phyloP scores from a whole-genome alignment of 2,797 vertebrate species.

The Squalus acanthias region DNA sequence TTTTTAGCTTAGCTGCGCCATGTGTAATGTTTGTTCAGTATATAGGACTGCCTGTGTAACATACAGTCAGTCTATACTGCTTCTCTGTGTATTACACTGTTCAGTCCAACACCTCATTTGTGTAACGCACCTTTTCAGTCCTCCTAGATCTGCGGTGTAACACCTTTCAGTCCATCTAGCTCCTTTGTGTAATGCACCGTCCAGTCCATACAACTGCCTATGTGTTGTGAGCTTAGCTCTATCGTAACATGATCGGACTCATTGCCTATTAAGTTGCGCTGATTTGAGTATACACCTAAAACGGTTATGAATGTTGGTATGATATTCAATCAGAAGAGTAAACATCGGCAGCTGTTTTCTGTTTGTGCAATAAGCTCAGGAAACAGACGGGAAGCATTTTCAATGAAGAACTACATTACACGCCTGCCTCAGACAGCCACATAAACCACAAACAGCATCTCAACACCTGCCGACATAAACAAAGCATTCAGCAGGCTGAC shows the following conservation, averaged over 20 bases:
- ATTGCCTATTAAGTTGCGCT: background rate
- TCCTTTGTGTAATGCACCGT: background rate
- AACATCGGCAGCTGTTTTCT: constrained; percentile 18
- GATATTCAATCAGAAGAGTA: background rate
- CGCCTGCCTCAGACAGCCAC: background rate
- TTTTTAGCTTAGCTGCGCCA: background rate
- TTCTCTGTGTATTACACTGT: background rate
- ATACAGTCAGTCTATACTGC: background rate
- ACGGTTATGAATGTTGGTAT: background rate
- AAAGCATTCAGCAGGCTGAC: constrained; percentile 8
- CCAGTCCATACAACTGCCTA: background rate
- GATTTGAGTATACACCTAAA: background rate
- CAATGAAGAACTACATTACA: background rate
- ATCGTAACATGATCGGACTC: background rate
- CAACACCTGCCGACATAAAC: constrained; percentile 22
- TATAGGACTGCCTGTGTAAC: background rate
- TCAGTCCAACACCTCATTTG: no score
- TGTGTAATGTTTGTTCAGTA: background rate
- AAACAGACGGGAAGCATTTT: constrained; percentile 28
- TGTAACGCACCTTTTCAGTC: background rate
- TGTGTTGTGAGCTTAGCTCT: background rate
- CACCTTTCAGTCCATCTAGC: background rate
- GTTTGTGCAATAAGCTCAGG: constrained; percentile 14
- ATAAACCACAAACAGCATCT: constrained; percentile 31
- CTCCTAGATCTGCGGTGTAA: no score